Evolutionary conservation across 2,888 invertebrate genomes (phyloP).

Genomic region (Netelia virgata): DNA sequence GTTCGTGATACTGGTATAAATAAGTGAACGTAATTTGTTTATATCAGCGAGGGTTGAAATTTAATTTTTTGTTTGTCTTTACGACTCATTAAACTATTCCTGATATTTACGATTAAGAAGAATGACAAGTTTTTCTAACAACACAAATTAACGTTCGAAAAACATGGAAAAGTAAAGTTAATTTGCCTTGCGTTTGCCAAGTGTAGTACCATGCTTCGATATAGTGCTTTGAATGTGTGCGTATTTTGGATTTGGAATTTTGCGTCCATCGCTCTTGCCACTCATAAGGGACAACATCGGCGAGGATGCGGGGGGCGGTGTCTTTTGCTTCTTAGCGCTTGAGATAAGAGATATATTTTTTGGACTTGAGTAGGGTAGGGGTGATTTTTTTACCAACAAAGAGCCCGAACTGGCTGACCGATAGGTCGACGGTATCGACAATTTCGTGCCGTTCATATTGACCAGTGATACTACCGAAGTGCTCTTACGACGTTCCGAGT

Average conservation of each 20-base stretch:
- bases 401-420: slow-evolving; percentile 56
- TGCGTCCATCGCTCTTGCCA: slow-evolving; percentile 24
- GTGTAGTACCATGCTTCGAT: slow-evolving; percentile 66
- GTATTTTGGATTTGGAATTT: slow-evolving; percentile 72
- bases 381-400: slow-evolving; percentile 50
- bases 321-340: slow-evolving; percentile 27
- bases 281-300: slow-evolving; percentile 28
- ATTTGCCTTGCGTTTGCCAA: slow-evolving; percentile 60
- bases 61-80: background rate
- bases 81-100: background rate
- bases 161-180: slow-evolving; percentile 13
- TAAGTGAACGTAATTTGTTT: no score
- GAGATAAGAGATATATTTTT: slow-evolving; percentile 1
- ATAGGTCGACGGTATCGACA: slow-evolving; percentile 35
- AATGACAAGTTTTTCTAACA: no score
- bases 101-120: no score
- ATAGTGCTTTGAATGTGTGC: slow-evolving; percentile 75
- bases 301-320: slow-evolving; percentile 17
- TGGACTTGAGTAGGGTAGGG: slow-evolving; percentile 3
- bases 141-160: background rate
- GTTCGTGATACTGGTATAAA: no score
- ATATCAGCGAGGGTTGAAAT: background rate
- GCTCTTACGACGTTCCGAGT: slow-evolving; percentile 33
- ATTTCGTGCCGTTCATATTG: slow-evolving; percentile 29
- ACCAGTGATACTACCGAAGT: slow-evolving; percentile 20